Evolutionary conservation across 2,888 invertebrate genomes (phyloP), one percentile per base, ranked within the genome.

Genomic region (Eupithecia exiguata): DNA sequence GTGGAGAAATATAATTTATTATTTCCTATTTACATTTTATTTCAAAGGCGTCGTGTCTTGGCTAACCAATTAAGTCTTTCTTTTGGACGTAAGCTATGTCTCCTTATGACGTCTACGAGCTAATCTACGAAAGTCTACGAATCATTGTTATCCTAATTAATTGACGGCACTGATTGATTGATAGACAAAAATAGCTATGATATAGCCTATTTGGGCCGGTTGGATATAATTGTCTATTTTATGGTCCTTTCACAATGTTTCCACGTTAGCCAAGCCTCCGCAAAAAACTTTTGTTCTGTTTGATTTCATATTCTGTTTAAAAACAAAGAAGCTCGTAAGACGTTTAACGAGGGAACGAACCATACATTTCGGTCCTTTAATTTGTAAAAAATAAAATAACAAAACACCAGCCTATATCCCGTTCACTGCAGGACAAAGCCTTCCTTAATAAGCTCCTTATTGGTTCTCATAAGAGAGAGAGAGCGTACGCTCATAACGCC

Each of bases 131-230:
- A 21, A 53, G 12, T 53, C 53, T 21, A 21, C 53, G 21, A 53
- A 53, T 21, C 53, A 53, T 21, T 53, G 53, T 53, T 53, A 53
- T 53, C 53, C 12, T 53, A 53, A 53, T 53, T 53, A 21, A 53
- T 53, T 53, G 53, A 21, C 12, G 53, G 21, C 53, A 53, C 21
- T 53, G 53, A 53, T 53, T 53, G 53, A 53, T 53, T 21, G 21
- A 21, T 12, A 53, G 21, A 53, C 21, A 12, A 21, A 53, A 49
- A 49, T n/a, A 49, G 12, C 53, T 53, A 10, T 53, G 3, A 53
- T n/a, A 6, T 53, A 53, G 53, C 53, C 49, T 53, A 12, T 21
- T 53, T 21, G 21, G n/a, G 21, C 53, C 10, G 10, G 21, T n/a
- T n/a, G 7, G 49, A 30, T 4, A 49, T n/a, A 49, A 49, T 49